Base-by-base conservation (phyloP, 2,797 vertebrate genomes). In the Chelmon rostratus region DNA sequence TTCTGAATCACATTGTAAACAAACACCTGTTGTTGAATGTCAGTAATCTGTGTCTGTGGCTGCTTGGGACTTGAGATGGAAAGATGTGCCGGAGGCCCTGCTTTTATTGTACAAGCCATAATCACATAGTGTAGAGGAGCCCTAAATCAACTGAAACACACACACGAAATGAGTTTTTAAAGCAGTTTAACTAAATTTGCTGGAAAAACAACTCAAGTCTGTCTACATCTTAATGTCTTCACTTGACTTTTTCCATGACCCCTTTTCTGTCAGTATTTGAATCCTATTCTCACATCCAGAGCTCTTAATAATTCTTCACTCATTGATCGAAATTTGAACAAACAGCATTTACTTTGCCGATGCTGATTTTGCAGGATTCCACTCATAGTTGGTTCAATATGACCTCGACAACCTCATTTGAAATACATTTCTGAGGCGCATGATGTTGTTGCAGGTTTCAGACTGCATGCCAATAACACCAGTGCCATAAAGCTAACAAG, bases 401-500 rank as follows among this genome's bases (percentile, higher is more conserved):
- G 47, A 83, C 85, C 81, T 86, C 4, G 9, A 58, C 13, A 42
- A 77, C 68, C 59, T 79, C 37, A 49, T 73, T 66, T 83, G 47
- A 67, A 63, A 56, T 78, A 73, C 53, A 83, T 57, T 3, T 74
- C 58, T 74, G 81, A 76, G 69, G 68, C 73, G 42, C 53, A 12
- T 70, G 74, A 72, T 58, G 42, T 25, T 72, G 70, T 71, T 88
- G 42, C 62, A 59, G 49, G 73, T 79, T 84, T 74, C 50, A 59
- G 38, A 81, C 81, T n/a, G 54, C 58, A 31, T 70, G 80, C 82
- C 76, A 85, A 79, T 78, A 83, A 84, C 85, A 85, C 70, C 63
- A 77, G 49, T 23, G 73, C 79, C 78, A 92, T 90, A 86, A 89
- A 89, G 72, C 90, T 82, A 89, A 92, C 87, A 88, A 92, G 85